Percentiles rank a stretch among this genome's conserved stretches.
phyloP scores from a whole-genome alignment of 2,888 invertebrate species.

The Agrenia bidenticulata region DNA sequence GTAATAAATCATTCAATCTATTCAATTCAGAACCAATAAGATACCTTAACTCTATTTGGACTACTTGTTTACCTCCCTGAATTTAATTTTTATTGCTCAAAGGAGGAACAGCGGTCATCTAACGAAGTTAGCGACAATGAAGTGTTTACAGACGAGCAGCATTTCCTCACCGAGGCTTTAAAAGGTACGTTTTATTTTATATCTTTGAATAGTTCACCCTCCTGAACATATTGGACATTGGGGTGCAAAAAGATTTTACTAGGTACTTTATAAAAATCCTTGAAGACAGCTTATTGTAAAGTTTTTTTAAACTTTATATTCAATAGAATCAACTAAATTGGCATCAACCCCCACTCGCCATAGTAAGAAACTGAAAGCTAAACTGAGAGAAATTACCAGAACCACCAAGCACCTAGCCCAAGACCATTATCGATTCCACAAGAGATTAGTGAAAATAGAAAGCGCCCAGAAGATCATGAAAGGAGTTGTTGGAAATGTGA shows the following conservation, averaged over 20 bases:
- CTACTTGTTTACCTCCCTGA: background rate
- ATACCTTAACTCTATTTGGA: background rate
- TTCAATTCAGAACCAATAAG: background rate
- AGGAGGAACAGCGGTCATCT: background rate
- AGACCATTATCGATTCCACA: constrained; percentile 35
- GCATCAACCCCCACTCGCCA: constrained; percentile 18
- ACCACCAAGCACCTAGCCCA: constrained; percentile 29
- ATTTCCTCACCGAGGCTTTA: constrained; percentile 35
- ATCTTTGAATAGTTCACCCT: too few species aligned
- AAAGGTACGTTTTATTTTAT: constrained; percentile 33
- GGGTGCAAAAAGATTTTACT: too few species aligned
- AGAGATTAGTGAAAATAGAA: constrained; percentile 41
- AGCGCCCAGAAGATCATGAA: constrained; percentile 20
- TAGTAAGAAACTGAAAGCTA: constrained; percentile 35
- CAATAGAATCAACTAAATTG: constrained; percentile 2
- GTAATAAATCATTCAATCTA: constrained; percentile 2
- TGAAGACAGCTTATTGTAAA: background rate
- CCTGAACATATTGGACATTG: too few species aligned
- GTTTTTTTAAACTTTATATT: background rate
- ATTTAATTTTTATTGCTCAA: too few species aligned
- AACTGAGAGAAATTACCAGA: constrained; percentile 36
- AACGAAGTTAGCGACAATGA: background rate
- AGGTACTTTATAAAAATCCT: too few species aligned
- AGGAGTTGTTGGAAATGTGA: background rate
- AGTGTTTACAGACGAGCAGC: constrained; percentile 19